Conservation (phyloP, 1,140 invertebrate genomes). For the Batillaria attramentaria region DNA sequence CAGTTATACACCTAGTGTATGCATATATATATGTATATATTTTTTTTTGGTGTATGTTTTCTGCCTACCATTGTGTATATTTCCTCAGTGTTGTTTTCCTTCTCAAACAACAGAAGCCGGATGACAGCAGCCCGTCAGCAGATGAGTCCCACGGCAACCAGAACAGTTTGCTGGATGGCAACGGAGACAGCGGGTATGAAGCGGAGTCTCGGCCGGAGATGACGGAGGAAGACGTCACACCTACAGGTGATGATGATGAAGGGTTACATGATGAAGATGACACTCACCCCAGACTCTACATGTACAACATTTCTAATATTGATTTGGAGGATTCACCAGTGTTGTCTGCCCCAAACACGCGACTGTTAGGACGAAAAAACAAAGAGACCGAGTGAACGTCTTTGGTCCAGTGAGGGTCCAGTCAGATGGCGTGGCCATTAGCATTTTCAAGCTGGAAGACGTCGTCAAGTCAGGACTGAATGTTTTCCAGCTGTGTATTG, state of each 20-base stretch:
- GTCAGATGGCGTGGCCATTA: too few relatives aligned
- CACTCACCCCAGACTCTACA: constrained; percentile 27
- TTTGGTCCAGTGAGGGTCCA: too few relatives aligned
- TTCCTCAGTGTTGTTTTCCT: background rate
- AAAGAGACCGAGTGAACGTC: constrained; percentile 9
- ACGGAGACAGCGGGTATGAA: constrained; percentile 60
- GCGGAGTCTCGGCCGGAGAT: constrained; percentile 59
- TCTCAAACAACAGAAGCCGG: constrained; percentile 29
- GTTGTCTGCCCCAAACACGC: constrained; percentile 13
- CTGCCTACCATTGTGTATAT: background rate
- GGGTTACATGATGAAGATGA: constrained; percentile 16
- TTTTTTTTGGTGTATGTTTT: background rate
- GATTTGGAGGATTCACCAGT: constrained; percentile 29
- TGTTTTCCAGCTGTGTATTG: too few relatives aligned
- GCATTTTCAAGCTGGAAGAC: too few relatives aligned
- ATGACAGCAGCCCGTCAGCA: constrained; percentile 21
- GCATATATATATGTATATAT: background rate
- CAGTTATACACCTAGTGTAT: background rate
- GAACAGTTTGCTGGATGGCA: constrained; percentile 48
- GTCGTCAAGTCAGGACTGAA: too few relatives aligned
- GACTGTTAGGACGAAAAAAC: constrained; percentile 19
- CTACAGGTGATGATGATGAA: constrained; percentile 31
- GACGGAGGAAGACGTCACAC: constrained; percentile 52
- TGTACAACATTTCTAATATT: constrained; percentile 25
- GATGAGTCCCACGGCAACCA: constrained; percentile 30